Evolutionary conservation across 2,797 vertebrate genomes (phyloP), one percentile per base, ranked within the genome.

Genomic region (Cuculus canorus): DNA sequence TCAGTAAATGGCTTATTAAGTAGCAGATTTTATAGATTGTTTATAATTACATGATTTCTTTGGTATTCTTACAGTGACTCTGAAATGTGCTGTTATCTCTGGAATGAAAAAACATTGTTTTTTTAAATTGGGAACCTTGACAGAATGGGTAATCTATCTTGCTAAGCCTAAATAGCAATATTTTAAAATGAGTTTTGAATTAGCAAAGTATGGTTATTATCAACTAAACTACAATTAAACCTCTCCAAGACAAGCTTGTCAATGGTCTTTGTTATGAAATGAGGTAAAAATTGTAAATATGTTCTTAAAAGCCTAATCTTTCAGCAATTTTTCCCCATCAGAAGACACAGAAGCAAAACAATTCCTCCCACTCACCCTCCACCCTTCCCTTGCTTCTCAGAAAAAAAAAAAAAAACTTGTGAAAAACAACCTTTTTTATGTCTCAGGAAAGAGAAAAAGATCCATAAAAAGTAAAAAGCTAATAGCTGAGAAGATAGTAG

Each of bases 291-390:
- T 30, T 75, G 22, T 70, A 86, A 90, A 93, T 93, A 82, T 63
- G 83, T 37, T 87, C 60, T 82, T 76, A 86, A 90, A 95, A 93
- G 63, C 23, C 52, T 84, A 56, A 69, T 88, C 63, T 72, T 92
- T 53, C 52, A 73, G 33, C 53, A 89, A 30, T 86, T 93, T 81
- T 93, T 93, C 22, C 17, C 66, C 47, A 73, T 63, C 56, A 66
- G 39, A 92, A 87, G 30, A 60, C 8, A 86, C 56, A 87, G 43
- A 93, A 91, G 7, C 5, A 82, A 89, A 94, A 80, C 13, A 87
- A 64, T 84, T 82, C 78, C 39, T 84, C 91, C 84, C 19, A 95
- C 59, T 66, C n/a, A 52, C 3, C 11, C 11, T 10, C 3, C 28
- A 32, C 17, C 10, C 3, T 1, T 0, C 15, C 2, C 12, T 17